A percentile compares a stretch with the other conserved stretches of the same genome.
These are phyloP conservation scores for Macrosoma leucophasiata DNA, from an alignment of 2,888 invertebrate genomes.

Conservation along the genomic window DNA sequence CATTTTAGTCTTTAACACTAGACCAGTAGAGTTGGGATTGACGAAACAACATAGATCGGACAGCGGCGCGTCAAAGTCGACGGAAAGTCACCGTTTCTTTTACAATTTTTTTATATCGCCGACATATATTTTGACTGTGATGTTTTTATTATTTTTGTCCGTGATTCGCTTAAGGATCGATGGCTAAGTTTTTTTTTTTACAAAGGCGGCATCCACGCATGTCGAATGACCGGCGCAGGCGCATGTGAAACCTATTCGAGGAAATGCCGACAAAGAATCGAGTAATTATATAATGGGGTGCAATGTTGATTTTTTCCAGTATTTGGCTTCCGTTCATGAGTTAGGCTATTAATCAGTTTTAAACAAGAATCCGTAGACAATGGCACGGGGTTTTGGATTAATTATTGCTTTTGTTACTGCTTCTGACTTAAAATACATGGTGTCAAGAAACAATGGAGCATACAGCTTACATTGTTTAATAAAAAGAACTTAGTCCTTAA, in stretches of 20 bases:
- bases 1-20: constrained; percentile 19
- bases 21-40: constrained; percentile 26
- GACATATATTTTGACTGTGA: constrained; percentile 75
- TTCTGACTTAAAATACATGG: too few species aligned
- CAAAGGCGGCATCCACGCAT: constrained; percentile 53
- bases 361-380: constrained; percentile 35
- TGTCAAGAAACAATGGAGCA: too few species aligned
- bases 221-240: constrained; percentile 44
- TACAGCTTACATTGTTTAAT: too few species aligned
- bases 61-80: constrained; percentile 64
- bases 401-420: too few species aligned
- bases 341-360: constrained; percentile 57
- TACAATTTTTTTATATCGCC: constrained; percentile 54
- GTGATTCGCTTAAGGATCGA: constrained; percentile 56
- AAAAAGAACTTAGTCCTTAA: too few species aligned
- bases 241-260: constrained; percentile 37
- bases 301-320: constrained; percentile 61
- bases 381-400: too few species aligned
- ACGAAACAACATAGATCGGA: constrained; percentile 26
- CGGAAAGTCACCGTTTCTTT: constrained; percentile 63
- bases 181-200: constrained; percentile 58
- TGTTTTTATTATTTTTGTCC: constrained; percentile 76
- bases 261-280: constrained; percentile 62
- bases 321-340: constrained; percentile 66
- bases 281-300: constrained; percentile 66